Percentiles rank a stretch among this genome's conserved stretches.
Conservation (phyloP, 2,797 vertebrate genomes). For the Gobionotothen gibberifrons region DNA sequence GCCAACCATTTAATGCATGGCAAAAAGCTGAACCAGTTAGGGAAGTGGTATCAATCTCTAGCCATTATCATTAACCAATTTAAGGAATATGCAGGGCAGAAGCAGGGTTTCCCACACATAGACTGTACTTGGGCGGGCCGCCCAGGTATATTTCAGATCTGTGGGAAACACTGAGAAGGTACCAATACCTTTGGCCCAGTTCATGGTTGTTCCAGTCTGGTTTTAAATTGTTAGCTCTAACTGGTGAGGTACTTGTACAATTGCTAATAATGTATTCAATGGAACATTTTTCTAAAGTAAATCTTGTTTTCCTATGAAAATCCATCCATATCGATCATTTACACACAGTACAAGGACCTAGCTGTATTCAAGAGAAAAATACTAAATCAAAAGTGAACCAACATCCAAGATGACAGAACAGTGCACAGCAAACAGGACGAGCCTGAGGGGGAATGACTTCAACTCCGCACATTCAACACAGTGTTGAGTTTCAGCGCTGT, state of each 20-base stretch:
- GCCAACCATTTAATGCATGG: too few species aligned
- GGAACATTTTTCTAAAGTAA: neutral
- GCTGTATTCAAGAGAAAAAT: slow-evolving; percentile 12
- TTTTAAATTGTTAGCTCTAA: neutral
- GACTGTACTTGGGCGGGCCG: too few species aligned
- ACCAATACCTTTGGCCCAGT: too few species aligned
- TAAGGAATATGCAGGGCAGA: neutral
- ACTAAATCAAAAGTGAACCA: slow-evolving; percentile 29
- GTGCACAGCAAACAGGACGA: slow-evolving; percentile 24
- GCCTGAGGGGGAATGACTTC: slow-evolving; percentile 49
- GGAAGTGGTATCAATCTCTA: neutral
- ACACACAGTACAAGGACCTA: neutral
- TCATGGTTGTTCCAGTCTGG: neutral
- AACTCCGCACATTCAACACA: slow-evolving; percentile 40
- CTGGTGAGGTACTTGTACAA: neutral
- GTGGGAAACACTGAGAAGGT: too few species aligned
- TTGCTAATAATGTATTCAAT: neutral
- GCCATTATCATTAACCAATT: neutral
- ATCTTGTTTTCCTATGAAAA: neutral
- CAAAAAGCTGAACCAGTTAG: too few species aligned
- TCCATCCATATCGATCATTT: slow-evolving; percentile 9
- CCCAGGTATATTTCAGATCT: too few species aligned
- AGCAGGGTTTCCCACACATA: too few species aligned
- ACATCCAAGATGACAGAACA: slow-evolving; percentile 41
- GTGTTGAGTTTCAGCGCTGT: slow-evolving; percentile 25